Percentiles rank a stretch among this genome's conserved stretches.
phyloP scores from a whole-genome alignment of 2,888 invertebrate species.

The Acanthopleura granulata region DNA sequence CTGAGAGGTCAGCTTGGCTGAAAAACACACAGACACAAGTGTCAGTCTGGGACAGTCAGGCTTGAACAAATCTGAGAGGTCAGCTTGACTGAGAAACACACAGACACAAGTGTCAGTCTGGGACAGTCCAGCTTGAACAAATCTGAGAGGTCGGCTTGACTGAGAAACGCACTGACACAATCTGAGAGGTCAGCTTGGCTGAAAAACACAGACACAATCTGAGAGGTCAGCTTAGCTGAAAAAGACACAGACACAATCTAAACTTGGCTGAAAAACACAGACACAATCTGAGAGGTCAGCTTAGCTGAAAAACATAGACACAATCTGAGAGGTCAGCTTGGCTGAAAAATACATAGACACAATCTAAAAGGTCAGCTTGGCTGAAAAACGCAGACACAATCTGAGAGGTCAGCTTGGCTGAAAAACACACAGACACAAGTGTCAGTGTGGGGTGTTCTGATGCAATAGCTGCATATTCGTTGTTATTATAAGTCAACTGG shows the following conservation, averaged over 20 bases:
- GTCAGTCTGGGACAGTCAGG: too few relatives aligned
- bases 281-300: slow-evolving; percentile 81
- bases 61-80: slow-evolving; percentile 82
- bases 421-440: too few relatives aligned
- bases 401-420: slow-evolving; percentile 83
- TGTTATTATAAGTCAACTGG: too few relatives aligned
- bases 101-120: too few relatives aligned
- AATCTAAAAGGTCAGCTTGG: slow-evolving; percentile 82
- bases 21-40: slow-evolving; percentile 68
- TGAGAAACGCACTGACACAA: too few relatives aligned
- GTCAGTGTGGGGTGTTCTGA: too few relatives aligned
- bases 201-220: slow-evolving; percentile 75
- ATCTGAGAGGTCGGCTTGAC: too few relatives aligned
- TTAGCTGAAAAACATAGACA: slow-evolving; percentile 76
- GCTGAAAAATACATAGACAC: slow-evolving; percentile 75
- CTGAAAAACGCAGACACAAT: slow-evolving; percentile 76
- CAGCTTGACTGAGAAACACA: slow-evolving; percentile 78
- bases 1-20: slow-evolving; percentile 82
- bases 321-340: slow-evolving; percentile 82
- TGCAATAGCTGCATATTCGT: too few relatives aligned
- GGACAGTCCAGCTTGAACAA: too few relatives aligned
- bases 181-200: slow-evolving; percentile 83
- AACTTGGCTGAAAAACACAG: too few relatives aligned
- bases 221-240: slow-evolving; percentile 81
- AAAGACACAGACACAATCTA: slow-evolving; percentile 66